phyloP scores from a whole-genome alignment of 2,113 vertebrate species.

The Nothocercus nigrocapillus region DNA sequence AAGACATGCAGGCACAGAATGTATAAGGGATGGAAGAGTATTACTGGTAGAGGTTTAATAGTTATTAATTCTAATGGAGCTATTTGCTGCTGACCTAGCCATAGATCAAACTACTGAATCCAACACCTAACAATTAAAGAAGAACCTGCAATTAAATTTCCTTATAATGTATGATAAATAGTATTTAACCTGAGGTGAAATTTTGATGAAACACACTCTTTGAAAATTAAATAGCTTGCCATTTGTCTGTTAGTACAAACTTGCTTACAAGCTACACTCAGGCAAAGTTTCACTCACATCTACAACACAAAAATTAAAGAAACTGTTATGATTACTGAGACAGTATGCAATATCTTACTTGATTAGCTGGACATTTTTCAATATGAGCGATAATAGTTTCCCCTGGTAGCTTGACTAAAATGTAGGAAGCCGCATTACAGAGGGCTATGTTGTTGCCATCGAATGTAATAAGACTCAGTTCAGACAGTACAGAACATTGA shows the following conservation, averaged over 20 bases:
- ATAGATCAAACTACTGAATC: background rate
- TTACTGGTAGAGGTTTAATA: background rate
- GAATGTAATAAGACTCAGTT: conserved; percentile 94
- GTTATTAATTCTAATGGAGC: background rate
- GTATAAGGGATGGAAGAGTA: background rate
- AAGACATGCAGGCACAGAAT: background rate
- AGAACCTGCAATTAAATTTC: background rate
- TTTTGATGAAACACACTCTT: background rate
- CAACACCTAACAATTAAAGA: background rate
- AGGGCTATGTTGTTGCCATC: conserved; percentile 96
- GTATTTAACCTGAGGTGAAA: background rate
- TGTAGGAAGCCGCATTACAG: conserved; percentile 93
- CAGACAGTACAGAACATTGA: conserved; percentile 94
- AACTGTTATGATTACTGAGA: background rate
- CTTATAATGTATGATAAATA: background rate
- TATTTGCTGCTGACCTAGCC: background rate
- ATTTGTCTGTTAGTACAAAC: background rate
- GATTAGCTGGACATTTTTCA: conserved; percentile 92
- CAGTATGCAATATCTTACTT: conserved; percentile 78
- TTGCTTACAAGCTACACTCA: background rate
- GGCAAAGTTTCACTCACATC: background rate
- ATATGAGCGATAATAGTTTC: conserved; percentile 93
- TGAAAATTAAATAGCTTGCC: background rate
- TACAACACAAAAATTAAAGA: background rate
- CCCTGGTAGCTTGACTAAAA: conserved; percentile 89